Base-by-base conservation (phyloP, 92 coral and sea anemone species). In the Phymanthus crucifer region DNA sequence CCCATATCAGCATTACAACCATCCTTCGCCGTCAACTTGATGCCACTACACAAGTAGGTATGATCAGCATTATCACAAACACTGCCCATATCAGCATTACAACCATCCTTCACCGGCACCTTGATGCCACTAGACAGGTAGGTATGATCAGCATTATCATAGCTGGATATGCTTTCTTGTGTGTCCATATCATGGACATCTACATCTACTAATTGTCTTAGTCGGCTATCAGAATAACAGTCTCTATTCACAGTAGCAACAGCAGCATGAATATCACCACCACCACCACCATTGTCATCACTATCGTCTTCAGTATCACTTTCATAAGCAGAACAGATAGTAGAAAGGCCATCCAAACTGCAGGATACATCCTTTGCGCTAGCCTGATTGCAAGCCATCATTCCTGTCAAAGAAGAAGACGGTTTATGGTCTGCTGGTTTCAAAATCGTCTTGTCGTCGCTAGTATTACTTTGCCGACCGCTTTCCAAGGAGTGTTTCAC, bases 281-380 rank as follows among this genome's bases (percentile, higher is more conserved):
- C 35, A 72, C 32, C 67, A 76, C 4, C 23, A 2, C 23, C 64
- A 46, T 11, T 19, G 65, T 33, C 76, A 77, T 58, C 83, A 31
- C 47, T 46, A 73, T 58, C 72, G n/a, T 78, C 76, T 16, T 74
- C 83, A 38, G 27, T n/a, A 70, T 71, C 75, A 75, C 78, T 29
- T 26, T 34, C 70, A 74, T 70, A 73, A 14, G 52, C 82, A 64
- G 46, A 32, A 21, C 18, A 33, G 26, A 71, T 48, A 71, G 37
- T 71, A 11, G 56, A 66, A 21, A 77, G 75, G 68, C 83, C 66
- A 31, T 57, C 73, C 57, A 78, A 69, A 6, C 75, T 27, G 16
- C 34, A 33, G 26, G 38, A 35, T 27, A 46, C 32, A 27, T n/a
- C 18, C 3, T 24, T 43, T 16, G 34, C 32, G 24, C 16, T 54